Percentiles rank a stretch among this genome's conserved stretches.
phyloP scores from a whole-genome alignment of 2,797 vertebrate genomes.

The Sylvilagus floridanus region DNA sequence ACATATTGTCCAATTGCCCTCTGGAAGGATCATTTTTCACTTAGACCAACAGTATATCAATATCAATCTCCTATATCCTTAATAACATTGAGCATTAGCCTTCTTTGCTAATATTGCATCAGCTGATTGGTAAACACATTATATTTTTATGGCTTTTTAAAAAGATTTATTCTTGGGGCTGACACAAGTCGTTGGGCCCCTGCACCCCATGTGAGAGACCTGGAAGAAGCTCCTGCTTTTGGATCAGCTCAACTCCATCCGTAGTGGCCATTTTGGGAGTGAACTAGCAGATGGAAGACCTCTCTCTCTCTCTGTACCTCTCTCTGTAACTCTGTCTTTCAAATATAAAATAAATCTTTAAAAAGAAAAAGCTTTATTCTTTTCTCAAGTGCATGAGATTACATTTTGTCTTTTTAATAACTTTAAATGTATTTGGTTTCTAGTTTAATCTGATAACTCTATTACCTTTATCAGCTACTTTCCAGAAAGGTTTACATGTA shows the following conservation, averaged over 20 bases:
- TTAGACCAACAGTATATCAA: constrained; percentile 14
- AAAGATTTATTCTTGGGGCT: too few species aligned
- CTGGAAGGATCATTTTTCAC: constrained; percentile 28
- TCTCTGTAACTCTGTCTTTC: too few species aligned
- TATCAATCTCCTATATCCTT: constrained; percentile 30
- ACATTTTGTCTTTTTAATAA: not conserved
- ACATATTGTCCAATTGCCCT: not conserved
- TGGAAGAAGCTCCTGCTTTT: too few species aligned
- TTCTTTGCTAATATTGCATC: constrained; percentile 41
- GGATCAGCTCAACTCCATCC: too few species aligned
- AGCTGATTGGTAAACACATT: constrained; percentile 29
- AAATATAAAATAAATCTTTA: too few species aligned
- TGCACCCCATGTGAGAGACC: too few species aligned
- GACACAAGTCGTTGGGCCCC: too few species aligned
- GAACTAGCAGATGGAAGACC: too few species aligned
- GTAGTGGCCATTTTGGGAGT: too few species aligned
- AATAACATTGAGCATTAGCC: not conserved
- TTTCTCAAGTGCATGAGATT: constrained; percentile 5
- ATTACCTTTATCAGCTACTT: not conserved
- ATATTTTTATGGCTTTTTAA: too few species aligned
- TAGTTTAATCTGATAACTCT: constrained; percentile 30
- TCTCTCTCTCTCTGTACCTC: too few species aligned
- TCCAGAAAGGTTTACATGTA: not conserved
- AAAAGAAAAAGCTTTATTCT: not conserved
- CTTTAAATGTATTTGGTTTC: constrained; percentile 46